Base-by-base conservation (phyloP, 1,140 invertebrate genomes). In the Scaptodrosophila lebanonensis region DNA sequence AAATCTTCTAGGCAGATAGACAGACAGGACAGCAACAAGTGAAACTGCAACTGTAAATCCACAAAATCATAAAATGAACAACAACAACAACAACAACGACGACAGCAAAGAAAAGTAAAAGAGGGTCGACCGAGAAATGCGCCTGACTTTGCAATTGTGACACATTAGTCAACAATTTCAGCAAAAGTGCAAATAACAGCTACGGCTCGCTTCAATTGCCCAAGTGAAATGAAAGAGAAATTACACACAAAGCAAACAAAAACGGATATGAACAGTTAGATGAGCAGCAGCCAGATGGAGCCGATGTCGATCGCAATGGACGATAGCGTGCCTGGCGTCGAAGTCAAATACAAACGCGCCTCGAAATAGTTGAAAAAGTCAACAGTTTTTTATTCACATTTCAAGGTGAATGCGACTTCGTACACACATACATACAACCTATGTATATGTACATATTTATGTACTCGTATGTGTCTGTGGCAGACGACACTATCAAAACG, bases 221-320 rank as follows among this genome's bases (percentile, higher is more conserved):
- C 75, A 83, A 83, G 77, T 84, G 77, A 83, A 83, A 83, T 79
- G 77, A 79, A 77, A 83, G 77, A 83, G 77, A 83, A 83, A 83
- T 83, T 84, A 73, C 67, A 79, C 69, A 53, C 48, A 82, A 76
- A 75, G 40, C 76, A 63, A 79, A 79, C 75, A 82, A 75, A 66
- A 82, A 75, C 76, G 75, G 76, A 79, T 79, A 60, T 40, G 61
- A 25, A 25, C 22, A 60, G 33, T 33, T 45, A 76, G 62, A 77
- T 63, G 53, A 49, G 44, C 54, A 45, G 59, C 66, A 39, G 50
- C 43, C 49, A 50, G 69, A 49, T 72, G 51, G 18, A 47, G 35
- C 7, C 1, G 33, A 30, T 12, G 22, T 3, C 6, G 18, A 15
- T 40, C 2, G 12, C 15, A 13, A 44, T 48, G 35, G 48, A 66